Percentiles rank a stretch among this genome's conserved stretches.
Evolutionary conservation across 2,113 vertebrate species (phyloP).

Genomic region (Cyanoderma ruficeps): DNA sequence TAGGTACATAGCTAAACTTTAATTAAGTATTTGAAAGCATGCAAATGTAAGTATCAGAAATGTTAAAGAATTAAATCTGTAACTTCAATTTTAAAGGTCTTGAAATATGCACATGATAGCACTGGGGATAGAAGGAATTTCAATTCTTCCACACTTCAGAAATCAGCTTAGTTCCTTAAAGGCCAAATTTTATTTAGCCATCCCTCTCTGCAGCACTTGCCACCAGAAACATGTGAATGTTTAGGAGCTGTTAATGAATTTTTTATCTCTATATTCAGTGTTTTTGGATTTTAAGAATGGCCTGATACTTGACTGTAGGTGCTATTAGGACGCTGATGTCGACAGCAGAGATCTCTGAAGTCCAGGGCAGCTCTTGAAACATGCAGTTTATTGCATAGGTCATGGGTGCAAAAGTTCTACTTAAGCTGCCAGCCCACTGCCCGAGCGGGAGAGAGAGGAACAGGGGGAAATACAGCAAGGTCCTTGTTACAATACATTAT

Average conservation of each 20-base stretch:
- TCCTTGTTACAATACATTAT: no score
- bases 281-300: not conserved
- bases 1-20: not conserved
- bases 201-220: not conserved
- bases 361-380: no score
- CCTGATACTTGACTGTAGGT: not conserved
- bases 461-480: no score
- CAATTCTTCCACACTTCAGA: not conserved
- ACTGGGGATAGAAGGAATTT: not conserved
- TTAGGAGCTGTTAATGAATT: not conserved
- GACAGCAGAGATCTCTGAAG: no score
- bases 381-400: no score
- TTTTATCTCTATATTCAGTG: not conserved
- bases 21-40: not conserved
- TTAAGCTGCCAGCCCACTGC: no score
- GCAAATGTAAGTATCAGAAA: not conserved
- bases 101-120: not conserved
- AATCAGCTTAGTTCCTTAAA: not conserved
- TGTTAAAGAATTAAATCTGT: not conserved
- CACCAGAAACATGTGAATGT: not conserved
- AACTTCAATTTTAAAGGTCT: not conserved
- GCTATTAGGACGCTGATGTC: no score
- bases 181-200: not conserved
- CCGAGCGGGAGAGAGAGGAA: no score
- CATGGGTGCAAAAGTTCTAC: no score